phyloP scores from a whole-genome alignment of 2,797 vertebrate genomes.

The Cryptoprocta ferox region DNA sequence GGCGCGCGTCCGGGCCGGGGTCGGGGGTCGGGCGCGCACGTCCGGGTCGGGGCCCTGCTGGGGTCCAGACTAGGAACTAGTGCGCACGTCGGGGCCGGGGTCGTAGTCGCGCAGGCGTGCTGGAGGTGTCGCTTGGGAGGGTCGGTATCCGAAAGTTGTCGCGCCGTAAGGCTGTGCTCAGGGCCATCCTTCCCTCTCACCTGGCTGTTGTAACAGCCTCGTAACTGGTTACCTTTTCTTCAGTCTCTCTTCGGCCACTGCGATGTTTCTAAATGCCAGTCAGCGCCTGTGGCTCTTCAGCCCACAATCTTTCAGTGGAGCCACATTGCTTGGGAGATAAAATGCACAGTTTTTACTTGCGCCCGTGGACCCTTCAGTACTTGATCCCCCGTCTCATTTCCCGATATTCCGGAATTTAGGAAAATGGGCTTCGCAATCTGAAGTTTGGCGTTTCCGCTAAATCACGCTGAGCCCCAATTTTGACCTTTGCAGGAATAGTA shows the following conservation, averaged over 20 bases:
- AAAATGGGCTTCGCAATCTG: neutral
- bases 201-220: neutral
- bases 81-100: neutral
- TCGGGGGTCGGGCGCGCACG: neutral
- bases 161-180: neutral
- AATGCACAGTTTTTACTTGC: neutral
- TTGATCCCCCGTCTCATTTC: neutral
- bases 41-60: neutral
- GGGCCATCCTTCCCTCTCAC: neutral
- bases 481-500: neutral
- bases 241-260: neutral
- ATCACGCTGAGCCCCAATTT: too few relatives aligned
- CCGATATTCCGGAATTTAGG: neutral
- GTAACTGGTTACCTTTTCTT: neutral
- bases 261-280: neutral
- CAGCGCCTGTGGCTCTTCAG: neutral
- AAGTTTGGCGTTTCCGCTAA: neutral
- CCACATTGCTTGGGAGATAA: neutral
- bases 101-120: neutral
- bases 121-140: neutral
- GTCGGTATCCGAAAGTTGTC: neutral
- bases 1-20: neutral
- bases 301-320: neutral
- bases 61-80: accelerated
- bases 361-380: too few relatives aligned